These are phyloP conservation scores for Wasmannia auropunctata DNA, from an alignment of 1,140 invertebrate genomes.

Conservation along the genomic window DNA sequence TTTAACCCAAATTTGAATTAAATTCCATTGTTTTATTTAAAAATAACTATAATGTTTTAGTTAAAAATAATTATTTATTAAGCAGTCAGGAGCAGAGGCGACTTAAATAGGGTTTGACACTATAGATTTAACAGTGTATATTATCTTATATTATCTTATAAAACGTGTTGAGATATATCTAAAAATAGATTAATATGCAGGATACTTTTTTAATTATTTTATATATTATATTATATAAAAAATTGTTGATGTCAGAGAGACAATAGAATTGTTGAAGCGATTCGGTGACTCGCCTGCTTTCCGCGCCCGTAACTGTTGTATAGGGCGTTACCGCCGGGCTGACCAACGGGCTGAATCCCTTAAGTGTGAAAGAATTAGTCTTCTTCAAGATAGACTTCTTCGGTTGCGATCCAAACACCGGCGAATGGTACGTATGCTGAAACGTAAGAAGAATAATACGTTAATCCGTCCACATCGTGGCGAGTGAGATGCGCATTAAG, in stretches of 20 bases:
- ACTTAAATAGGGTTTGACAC: no score
- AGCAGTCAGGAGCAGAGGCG: no score
- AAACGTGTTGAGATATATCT: neutral
- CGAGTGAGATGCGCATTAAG: neutral
- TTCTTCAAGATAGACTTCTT: constrained; percentile 97
- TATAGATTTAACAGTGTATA: no score
- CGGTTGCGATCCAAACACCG: constrained; percentile 88
- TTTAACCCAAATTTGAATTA: no score
- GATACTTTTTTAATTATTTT: constrained; percentile 6
- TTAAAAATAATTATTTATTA: no score
- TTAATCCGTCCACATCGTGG: neutral
- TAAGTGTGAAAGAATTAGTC: constrained; percentile 95
- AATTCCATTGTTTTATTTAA: no score
- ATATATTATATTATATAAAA: neutral
- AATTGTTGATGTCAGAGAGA: neutral
- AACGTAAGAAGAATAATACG: constrained; percentile 17
- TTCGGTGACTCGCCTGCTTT: constrained; percentile 88
- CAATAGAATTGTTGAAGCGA: neutral
- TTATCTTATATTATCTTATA: neutral
- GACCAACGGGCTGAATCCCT: constrained; percentile 88
- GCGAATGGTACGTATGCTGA: constrained; percentile 84
- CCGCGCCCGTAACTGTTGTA: constrained; percentile 94
- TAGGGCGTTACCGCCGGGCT: constrained; percentile 91
- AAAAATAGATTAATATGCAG: neutral
- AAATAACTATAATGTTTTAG: no score